These are phyloP conservation scores for Euwallacea fornicatus DNA, from an alignment of 1,140 invertebrate species.

Conservation along the genomic window DNA sequence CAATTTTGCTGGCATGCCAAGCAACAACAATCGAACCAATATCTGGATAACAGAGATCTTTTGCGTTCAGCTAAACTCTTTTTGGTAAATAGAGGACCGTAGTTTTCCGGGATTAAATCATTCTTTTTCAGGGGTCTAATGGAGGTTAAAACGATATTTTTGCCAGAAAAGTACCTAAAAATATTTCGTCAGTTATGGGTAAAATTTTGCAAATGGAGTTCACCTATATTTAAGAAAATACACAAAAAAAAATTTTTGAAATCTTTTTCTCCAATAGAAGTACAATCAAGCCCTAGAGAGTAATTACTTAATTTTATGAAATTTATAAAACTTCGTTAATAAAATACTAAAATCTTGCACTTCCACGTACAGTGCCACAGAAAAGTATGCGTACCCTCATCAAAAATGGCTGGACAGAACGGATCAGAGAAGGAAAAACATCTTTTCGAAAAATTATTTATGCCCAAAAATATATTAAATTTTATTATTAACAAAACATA, in stretches of 20 bases:
- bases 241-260: neutral
- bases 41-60: constrained; percentile 67
- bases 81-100: constrained; percentile 79
- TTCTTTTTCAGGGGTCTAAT: constrained; percentile 64
- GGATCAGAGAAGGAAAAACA: too few relatives aligned
- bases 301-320: too few relatives aligned
- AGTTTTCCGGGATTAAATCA: constrained; percentile 78
- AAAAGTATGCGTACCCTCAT: too few relatives aligned
- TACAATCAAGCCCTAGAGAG: too few relatives aligned
- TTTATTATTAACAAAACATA: too few relatives aligned
- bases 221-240: neutral
- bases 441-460: too few relatives aligned
- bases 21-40: constrained; percentile 81
- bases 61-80: constrained; percentile 64
- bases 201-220: neutral
- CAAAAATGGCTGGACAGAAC: too few relatives aligned
- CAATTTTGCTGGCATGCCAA: constrained; percentile 74
- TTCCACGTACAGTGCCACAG: too few relatives aligned
- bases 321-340: too few relatives aligned
- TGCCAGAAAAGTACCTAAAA: constrained; percentile 73
- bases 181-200: neutral
- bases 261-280: too few relatives aligned
- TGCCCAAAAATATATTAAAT: too few relatives aligned
- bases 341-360: too few relatives aligned
- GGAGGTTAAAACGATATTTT: constrained; percentile 70